These are phyloP conservation scores for Alouatta palliata DNA, from an alignment of 2,113 vertebrate species.

Conservation along the genomic window DNA sequence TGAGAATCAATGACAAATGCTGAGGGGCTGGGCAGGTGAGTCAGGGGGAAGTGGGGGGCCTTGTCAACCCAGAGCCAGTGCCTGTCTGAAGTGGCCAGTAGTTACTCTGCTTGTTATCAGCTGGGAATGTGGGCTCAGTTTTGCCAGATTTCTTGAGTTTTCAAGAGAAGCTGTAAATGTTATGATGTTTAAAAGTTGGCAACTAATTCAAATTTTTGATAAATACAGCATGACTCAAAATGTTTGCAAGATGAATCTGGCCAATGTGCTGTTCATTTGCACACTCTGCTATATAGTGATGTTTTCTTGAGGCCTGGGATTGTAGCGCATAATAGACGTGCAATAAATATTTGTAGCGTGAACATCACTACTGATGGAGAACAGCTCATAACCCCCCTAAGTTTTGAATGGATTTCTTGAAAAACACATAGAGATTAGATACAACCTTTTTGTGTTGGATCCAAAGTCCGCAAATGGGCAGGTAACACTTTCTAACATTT, in stretches of 20 bases:
- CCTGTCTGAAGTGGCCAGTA: not conserved
- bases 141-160: conserved; percentile 64
- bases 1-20: not conserved
- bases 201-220: conserved; percentile 51
- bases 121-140: conserved; percentile 6
- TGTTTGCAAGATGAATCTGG: not conserved
- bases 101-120: not conserved
- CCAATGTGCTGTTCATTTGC: not conserved
- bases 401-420: not conserved
- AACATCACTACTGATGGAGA: not conserved
- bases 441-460: not conserved
- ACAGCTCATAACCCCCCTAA: not conserved
- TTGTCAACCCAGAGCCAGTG: not conserved
- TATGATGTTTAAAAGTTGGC: conserved; percentile 60
- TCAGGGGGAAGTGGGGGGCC: not conserved
- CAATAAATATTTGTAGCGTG: not conserved
- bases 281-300: not conserved
- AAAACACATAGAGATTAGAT: not conserved
- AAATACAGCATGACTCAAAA: conserved; percentile 39
- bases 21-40: not conserved
- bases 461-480: not conserved
- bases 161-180: conserved; percentile 58
- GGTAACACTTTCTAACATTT: not conserved
- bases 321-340: not conserved
- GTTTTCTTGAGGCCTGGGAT: not conserved